Evolutionary conservation across 2,888 invertebrate genomes (phyloP).

Genomic region (Epinotia nisella): DNA sequence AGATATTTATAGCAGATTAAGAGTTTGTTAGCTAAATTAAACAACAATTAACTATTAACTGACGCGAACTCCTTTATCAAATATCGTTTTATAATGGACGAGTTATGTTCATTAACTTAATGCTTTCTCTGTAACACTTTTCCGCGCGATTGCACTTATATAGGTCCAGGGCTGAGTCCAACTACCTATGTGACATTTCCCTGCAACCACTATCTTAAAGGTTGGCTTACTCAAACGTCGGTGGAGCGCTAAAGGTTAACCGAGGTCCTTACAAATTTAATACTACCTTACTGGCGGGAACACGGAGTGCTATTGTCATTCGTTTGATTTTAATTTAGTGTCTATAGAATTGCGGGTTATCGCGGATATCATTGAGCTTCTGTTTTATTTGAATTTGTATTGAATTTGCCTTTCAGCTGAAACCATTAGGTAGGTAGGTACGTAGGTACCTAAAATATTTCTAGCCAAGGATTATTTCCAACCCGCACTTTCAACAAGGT

Average conservation of each 20-base stretch:
- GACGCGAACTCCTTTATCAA: background rate
- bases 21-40: background rate
- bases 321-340: constrained; percentile 53
- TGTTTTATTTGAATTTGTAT: constrained; percentile 34
- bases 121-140: constrained; percentile 46
- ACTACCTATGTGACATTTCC: constrained; percentile 84
- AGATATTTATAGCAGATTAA: too few relatives aligned
- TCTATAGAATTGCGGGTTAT: constrained; percentile 45
- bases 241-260: constrained; percentile 74
- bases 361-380: constrained; percentile 30
- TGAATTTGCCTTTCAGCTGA: background rate
- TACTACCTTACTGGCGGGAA: constrained; percentile 58
- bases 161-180: constrained; percentile 79
- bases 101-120: background rate
- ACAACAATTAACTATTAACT: background rate
- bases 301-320: constrained; percentile 57
- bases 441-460: background rate
- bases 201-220: constrained; percentile 79
- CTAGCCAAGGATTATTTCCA: background rate
- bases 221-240: constrained; percentile 68
- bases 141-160: constrained; percentile 60
- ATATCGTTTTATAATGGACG: background rate
- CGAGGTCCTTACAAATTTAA: constrained; percentile 75
- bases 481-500: background rate
- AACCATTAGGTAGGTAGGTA: background rate